A percentile compares a stretch with the other conserved stretches of the same genome.
These are phyloP conservation scores for Trypoxylon attenuatum DNA, from an alignment of 2,888 invertebrate species.

Conservation along the genomic window DNA sequence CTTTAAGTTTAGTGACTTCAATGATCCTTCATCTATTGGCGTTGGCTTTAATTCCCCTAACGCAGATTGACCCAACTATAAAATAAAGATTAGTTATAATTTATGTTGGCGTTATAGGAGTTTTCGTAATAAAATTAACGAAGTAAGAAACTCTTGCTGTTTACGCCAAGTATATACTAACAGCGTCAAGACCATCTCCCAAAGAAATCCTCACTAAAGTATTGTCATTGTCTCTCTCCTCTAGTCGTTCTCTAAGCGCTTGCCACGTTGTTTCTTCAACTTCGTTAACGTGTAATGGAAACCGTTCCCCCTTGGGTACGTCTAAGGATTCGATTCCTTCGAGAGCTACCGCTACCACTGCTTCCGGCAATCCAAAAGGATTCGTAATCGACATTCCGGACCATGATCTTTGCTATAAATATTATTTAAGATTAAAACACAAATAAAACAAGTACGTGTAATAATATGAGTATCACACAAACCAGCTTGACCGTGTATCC, in stretches of 20 bases:
- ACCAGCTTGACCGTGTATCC: constrained; percentile 85
- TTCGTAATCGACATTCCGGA: constrained; percentile 81
- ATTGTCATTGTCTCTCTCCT: constrained; percentile 79
- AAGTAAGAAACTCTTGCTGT: no score
- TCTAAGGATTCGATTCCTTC: constrained; percentile 79
- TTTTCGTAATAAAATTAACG: no score
- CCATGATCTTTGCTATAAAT: constrained; percentile 76
- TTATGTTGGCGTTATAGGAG: not conserved
- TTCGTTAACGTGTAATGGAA: constrained; percentile 79
- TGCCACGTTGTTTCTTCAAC: constrained; percentile 80
- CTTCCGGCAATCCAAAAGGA: constrained; percentile 85
- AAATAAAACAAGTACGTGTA: not conserved
- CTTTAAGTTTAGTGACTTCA: constrained; percentile 58
- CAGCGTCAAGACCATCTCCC: constrained; percentile 79
- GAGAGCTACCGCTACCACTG: constrained; percentile 81
- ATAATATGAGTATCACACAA: constrained; percentile 38
- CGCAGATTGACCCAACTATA: constrained; percentile 66
- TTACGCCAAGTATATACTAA: no score
- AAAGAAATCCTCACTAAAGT: constrained; percentile 81
- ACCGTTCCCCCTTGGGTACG: constrained; percentile 74
- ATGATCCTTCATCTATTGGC: constrained; percentile 62
- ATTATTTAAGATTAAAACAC: not conserved
- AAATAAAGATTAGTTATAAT: not conserved
- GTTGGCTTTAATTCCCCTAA: constrained; percentile 69
- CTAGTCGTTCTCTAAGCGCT: constrained; percentile 78